Conservation (phyloP, 2,797 vertebrate species). For the Paratrypauchen microcephalus region DNA sequence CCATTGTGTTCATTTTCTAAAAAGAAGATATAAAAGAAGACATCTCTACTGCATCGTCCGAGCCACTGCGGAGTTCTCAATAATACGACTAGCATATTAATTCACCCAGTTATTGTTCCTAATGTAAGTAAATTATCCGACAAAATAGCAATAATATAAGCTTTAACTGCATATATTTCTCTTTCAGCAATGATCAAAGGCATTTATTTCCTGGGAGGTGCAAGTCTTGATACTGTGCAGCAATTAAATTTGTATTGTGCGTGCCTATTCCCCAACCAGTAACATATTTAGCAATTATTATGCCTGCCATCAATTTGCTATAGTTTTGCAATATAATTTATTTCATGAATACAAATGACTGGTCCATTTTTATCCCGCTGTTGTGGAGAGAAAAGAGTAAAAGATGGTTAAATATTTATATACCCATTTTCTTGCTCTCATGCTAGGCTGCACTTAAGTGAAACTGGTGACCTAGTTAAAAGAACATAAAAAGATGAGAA, state of each 20-base stretch:
- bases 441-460: constrained; percentile 73
- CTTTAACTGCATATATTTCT: constrained; percentile 43
- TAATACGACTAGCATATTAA: constrained; percentile 30
- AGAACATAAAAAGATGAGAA: constrained; percentile 64
- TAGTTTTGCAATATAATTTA: constrained; percentile 55
- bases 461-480: constrained; percentile 80
- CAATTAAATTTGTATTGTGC: constrained; percentile 60
- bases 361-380: constrained; percentile 38
- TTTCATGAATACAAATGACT: constrained; percentile 57
- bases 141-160: constrained; percentile 58
- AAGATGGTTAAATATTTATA: constrained; percentile 75
- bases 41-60: background rate
- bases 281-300: constrained; percentile 62
- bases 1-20: background rate
- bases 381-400: constrained; percentile 35
- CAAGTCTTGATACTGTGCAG: constrained; percentile 43
- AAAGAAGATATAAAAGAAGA: background rate
- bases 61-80: constrained; percentile 3
- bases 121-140: constrained; percentile 55
- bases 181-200: constrained; percentile 65
- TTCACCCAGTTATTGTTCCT: constrained; percentile 35
- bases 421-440: constrained; percentile 66
- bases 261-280: constrained; percentile 60
- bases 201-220: constrained; percentile 52
- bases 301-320: constrained; percentile 39